Base-by-base conservation (phyloP, 1,140 invertebrate species). In the Hylyphantes graminicola region DNA sequence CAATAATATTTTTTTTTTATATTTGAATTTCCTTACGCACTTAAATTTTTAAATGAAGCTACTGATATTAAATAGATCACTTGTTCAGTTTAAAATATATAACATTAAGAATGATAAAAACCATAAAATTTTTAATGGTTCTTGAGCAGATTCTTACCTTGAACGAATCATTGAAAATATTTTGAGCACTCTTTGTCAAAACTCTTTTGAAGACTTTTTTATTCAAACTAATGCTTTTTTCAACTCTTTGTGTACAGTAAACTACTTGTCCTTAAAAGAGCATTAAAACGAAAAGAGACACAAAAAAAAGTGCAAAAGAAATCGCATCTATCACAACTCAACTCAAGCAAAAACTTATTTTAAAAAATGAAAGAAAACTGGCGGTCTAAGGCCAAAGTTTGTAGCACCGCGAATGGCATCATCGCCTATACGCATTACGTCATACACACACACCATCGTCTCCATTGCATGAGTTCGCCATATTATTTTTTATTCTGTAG, bases 391-490 rank as follows among this genome's bases (percentile, higher is more conserved):
- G 64, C 64, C 57, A 54, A 21, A 50, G 65, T 67, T 81, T 81
- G 72, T 68, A 48, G 51, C 55, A 63, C 54, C 13, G 48, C 19
- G 79, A 73, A 81, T 81, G 79, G 79, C 79, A 81, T 81, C 79
- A 81, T 73, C 79, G 67, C 54, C 79, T 73, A 81, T 51, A 81
- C 48, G 68, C 79, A 81, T 81, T 63, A 81, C 79, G 79, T 81
- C 79, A 70, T 51, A 70, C 35, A 35, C 35, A 35, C 35, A 35
- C 35, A 35, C 35, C 35, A 53, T 70, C 21, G 50, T 70, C 54
- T 70, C 68, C 68, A 70, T 70, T 17, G 50, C 50, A 70, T 70
- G 68, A 70, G 68, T 15, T 15, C 68, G 51, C 68, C 68, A 81
- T 68, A 63, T 76, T 76, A n/a, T 57, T 48, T 63, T 73, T 74